phyloP scores from a whole-genome alignment of 2,888 invertebrate species.

The Volucella bombylans region DNA sequence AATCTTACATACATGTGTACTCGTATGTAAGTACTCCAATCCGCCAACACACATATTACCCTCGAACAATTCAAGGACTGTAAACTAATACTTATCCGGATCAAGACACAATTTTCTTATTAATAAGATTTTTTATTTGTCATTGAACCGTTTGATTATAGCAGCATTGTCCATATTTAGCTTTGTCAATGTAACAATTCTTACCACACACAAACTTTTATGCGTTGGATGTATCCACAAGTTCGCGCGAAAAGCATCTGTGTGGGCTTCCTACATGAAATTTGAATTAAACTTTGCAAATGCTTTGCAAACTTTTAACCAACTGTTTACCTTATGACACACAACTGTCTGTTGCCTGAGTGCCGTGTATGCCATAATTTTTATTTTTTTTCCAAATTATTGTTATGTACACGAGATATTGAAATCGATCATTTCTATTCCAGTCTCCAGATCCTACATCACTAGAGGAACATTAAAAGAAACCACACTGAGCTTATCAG shows the following conservation, averaged over 20 bases:
- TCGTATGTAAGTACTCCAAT: background rate
- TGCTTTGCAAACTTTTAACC: conserved; percentile 25
- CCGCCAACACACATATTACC: conserved; percentile 38
- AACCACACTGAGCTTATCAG: conserved; percentile 54
- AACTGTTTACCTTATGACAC: conserved; percentile 38
- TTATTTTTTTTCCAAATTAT: conserved; percentile 5
- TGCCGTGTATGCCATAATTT: conserved; percentile 13
- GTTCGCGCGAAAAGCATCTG: conserved; percentile 47
- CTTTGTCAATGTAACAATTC: conserved; percentile 57
- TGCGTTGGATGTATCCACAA: conserved; percentile 37
- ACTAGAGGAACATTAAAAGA: background rate
- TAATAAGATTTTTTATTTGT: conserved; percentile 12
- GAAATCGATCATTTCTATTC: conserved; percentile 35
- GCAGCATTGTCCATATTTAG: conserved; percentile 54
- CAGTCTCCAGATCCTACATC: conserved; percentile 40
- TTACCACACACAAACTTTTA: conserved; percentile 31
- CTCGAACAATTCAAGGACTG: conserved; percentile 36
- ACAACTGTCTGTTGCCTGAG: conserved; percentile 36
- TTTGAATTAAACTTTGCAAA: conserved; percentile 9
- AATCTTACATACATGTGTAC: background rate
- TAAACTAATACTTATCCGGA: conserved; percentile 39
- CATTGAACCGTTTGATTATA: conserved; percentile 28
- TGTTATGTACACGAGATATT: conserved; percentile 32
- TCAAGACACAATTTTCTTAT: conserved; percentile 1
- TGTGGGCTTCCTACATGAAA: conserved; percentile 49